Conservation (phyloP, 2,797 vertebrate species). For the Botia kubotai region DNA sequence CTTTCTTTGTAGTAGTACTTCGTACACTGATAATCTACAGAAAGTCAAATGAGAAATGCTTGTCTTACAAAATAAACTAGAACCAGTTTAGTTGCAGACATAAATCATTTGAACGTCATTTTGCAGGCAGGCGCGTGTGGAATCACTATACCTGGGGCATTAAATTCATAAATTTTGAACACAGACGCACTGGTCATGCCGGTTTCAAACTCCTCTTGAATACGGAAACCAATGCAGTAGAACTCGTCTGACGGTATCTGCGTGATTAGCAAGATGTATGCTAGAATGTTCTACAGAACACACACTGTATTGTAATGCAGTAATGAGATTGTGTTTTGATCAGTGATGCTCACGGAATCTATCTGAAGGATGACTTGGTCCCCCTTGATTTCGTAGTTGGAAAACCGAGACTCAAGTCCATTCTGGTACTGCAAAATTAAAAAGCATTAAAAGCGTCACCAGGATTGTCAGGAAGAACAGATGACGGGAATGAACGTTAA, state of each 20-base stretch:
- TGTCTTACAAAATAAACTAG: background rate
- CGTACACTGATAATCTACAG: slow-evolving; percentile 84
- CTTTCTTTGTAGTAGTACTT: slow-evolving; percentile 80
- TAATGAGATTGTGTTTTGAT: background rate
- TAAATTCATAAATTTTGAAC: slow-evolving; percentile 86
- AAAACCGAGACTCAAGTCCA: slow-evolving; percentile 75
- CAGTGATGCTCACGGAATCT: slow-evolving; percentile 71
- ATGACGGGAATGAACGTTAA: background rate
- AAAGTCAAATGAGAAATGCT: slow-evolving; percentile 11
- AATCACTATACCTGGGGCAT: slow-evolving; percentile 80
- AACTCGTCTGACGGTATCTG: slow-evolving; percentile 83
- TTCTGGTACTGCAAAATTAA: slow-evolving; percentile 78
- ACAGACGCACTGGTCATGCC: slow-evolving; percentile 77
- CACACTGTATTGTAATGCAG: background rate
- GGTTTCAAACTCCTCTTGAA: slow-evolving; percentile 81
- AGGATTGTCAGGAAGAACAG: slow-evolving; percentile 5
- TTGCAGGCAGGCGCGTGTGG: background rate
- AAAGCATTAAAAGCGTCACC: background rate
- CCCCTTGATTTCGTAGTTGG: slow-evolving; percentile 82
- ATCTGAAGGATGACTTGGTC: slow-evolving; percentile 82
- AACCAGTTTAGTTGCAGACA: background rate
- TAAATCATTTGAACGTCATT: background rate
- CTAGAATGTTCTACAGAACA: background rate
- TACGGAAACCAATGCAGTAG: slow-evolving; percentile 85
- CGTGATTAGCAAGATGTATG: slow-evolving; percentile 13